phyloP scores from a whole-genome alignment of 2,797 vertebrate species.

The Cichlasoma orientale region DNA sequence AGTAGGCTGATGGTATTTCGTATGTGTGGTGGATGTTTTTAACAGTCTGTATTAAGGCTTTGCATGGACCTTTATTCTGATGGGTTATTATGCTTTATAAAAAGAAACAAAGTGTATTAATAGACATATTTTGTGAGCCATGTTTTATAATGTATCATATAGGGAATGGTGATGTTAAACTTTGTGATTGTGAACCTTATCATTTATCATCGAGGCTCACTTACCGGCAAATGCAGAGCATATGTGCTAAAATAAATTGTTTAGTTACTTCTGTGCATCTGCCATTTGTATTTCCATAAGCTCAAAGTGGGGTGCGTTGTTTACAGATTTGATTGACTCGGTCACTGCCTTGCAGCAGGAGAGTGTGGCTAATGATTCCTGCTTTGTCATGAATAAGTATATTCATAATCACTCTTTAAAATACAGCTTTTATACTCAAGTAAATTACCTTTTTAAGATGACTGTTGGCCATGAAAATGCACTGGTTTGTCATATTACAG shows the following conservation, averaged over 20 bases:
- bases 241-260: constrained; percentile 36
- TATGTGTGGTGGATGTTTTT: constrained; percentile 32
- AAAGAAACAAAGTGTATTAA: constrained; percentile 12
- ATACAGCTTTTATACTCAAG: constrained; percentile 20
- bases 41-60: constrained; percentile 31
- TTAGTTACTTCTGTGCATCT: constrained; percentile 41
- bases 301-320: constrained; percentile 35
- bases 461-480: constrained; percentile 73
- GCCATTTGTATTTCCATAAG: constrained; percentile 54
- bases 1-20: constrained; percentile 19
- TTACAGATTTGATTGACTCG: constrained; percentile 29
- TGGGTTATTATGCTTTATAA: constrained; percentile 38
- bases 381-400: constrained; percentile 18
- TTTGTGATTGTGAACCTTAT: constrained; percentile 16
- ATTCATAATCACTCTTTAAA: constrained; percentile 8
- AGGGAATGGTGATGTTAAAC: constrained; percentile 3
- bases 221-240: constrained; percentile 20
- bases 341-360: background rate
- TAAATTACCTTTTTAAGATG: constrained; percentile 12
- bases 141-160: constrained; percentile 62
- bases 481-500: constrained; percentile 56
- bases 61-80: constrained; percentile 50
- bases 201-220: constrained; percentile 24
- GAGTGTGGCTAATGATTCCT: background rate
- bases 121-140: constrained; percentile 40